phyloP scores from a whole-genome alignment of 2,113 vertebrate species.

The Seriola quinqueradiata region DNA sequence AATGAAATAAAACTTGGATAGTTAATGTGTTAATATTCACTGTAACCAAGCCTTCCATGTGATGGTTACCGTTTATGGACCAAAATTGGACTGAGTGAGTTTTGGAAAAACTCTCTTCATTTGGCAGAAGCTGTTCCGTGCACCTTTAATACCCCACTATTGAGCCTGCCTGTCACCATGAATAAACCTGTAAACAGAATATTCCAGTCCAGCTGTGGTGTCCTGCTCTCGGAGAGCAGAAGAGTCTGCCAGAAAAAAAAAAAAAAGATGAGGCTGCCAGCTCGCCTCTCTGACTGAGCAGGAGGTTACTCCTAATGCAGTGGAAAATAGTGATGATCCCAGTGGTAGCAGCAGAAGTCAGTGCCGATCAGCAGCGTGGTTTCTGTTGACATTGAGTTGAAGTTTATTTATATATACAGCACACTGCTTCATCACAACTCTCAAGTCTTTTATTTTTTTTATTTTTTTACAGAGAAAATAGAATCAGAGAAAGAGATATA shows the following conservation, averaged over 20 bases:
- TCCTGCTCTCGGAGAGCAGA: conserved; percentile 22
- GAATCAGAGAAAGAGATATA: not conserved
- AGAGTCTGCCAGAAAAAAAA: conserved; percentile 23
- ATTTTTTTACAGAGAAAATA: not conserved
- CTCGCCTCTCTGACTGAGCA: conserved; percentile 29
- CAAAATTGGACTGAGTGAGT: conserved; percentile 27
- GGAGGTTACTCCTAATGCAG: conserved; percentile 32
- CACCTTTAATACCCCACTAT: conserved; percentile 51
- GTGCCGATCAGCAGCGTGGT: conserved; percentile 25
- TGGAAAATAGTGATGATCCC: conserved; percentile 47
- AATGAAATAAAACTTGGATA: conserved; percentile 38
- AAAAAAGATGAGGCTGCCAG: conserved; percentile 44
- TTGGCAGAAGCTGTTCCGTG: conserved; percentile 28
- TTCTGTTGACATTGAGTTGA: conserved; percentile 27
- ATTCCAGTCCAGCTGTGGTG: conserved; percentile 62
- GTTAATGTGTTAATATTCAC: conserved; percentile 41
- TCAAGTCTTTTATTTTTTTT: not conserved
- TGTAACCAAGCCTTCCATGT: conserved; percentile 46
- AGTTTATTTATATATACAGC: conserved; percentile 8
- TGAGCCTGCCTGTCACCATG: conserved; percentile 51
- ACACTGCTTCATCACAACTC: not conserved
- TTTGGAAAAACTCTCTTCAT: conserved; percentile 60
- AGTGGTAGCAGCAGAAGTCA: conserved; percentile 29
- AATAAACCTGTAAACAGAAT: conserved; percentile 74
- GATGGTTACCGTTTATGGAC: conserved; percentile 15